phyloP scores from a whole-genome alignment of 2,797 vertebrate genomes.

The Danio albolineatus region DNA sequence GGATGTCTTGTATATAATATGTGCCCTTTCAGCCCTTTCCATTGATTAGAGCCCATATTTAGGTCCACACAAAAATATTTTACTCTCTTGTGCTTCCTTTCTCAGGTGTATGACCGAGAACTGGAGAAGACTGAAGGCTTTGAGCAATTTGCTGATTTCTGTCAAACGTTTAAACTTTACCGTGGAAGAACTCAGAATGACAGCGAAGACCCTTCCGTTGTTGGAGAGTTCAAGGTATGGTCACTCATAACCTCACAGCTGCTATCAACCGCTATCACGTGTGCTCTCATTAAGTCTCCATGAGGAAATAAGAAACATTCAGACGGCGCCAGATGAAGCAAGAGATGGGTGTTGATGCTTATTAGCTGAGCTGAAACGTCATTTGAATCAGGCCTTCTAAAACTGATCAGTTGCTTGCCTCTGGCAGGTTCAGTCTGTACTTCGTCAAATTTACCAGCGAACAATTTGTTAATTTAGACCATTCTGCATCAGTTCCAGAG shows the following conservation, averaged over 20 bases:
- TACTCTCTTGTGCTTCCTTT: slow-evolving; percentile 9
- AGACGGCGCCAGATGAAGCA: slow-evolving; percentile 30
- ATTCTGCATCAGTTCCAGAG: slow-evolving; percentile 9
- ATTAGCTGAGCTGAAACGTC: slow-evolving; percentile 39
- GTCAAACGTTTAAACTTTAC: slow-evolving; percentile 91
- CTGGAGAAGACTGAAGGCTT: slow-evolving; percentile 87
- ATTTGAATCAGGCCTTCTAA: slow-evolving; percentile 12
- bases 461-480: slow-evolving; percentile 40
- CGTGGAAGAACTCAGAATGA: slow-evolving; percentile 87
- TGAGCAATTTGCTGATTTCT: slow-evolving; percentile 88
- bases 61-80: not conserved
- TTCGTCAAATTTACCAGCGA: slow-evolving; percentile 48
- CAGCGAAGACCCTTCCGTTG: slow-evolving; percentile 88
- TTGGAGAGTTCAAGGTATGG: slow-evolving; percentile 94
- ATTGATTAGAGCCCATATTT: slow-evolving; percentile 32
- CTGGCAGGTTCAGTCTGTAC: slow-evolving; percentile 31
- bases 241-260: slow-evolving; percentile 9
- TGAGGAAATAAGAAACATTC: slow-evolving; percentile 3
- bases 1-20: slow-evolving; percentile 36
- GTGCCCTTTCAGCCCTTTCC: slow-evolving; percentile 5
- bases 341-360: slow-evolving; percentile 10
- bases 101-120: slow-evolving; percentile 85
- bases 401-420: slow-evolving; percentile 17
- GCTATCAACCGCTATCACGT: slow-evolving; percentile 2
- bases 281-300: slow-evolving; percentile 28